These are phyloP conservation scores for Gymnorhina tibicen DNA, from an alignment of 2,113 vertebrate species.

Conservation along the genomic window DNA sequence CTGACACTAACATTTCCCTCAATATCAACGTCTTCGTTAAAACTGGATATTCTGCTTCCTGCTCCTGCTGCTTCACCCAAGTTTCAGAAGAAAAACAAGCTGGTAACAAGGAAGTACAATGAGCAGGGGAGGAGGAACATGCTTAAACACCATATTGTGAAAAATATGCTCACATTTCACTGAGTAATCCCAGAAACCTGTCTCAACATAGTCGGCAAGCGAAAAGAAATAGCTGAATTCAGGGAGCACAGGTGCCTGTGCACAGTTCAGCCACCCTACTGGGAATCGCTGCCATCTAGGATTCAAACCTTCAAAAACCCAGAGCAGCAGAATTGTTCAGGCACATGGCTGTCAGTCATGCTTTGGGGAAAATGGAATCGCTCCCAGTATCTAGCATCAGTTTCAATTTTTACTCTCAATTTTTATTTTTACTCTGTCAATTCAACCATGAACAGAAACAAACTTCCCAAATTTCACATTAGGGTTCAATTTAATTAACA, in stretches of 20 bases:
- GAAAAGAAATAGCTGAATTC: neutral
- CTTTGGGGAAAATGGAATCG: neutral
- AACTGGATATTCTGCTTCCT: neutral
- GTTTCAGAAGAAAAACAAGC: neutral
- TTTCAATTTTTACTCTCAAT: neutral
- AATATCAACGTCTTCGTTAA: neutral
- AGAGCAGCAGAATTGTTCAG: neutral
- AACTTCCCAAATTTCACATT: neutral
- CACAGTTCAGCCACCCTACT: neutral
- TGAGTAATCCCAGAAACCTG: neutral
- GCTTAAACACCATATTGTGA: neutral
- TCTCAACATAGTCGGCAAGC: neutral
- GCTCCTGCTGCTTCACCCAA: accelerated
- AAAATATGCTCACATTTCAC: neutral
- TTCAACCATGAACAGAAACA: neutral
- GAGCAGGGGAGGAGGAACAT: neutral
- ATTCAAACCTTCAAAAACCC: neutral
- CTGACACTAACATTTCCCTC: no score
- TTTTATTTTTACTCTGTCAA: neutral
- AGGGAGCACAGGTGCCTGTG: neutral
- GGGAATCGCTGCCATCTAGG: neutral
- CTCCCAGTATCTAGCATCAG: neutral
- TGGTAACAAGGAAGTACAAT: neutral
- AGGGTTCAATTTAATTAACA: neutral
- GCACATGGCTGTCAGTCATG: neutral